phyloP scores from a whole-genome alignment of 1,140 invertebrate species.

The Heliconius hermathena region DNA sequence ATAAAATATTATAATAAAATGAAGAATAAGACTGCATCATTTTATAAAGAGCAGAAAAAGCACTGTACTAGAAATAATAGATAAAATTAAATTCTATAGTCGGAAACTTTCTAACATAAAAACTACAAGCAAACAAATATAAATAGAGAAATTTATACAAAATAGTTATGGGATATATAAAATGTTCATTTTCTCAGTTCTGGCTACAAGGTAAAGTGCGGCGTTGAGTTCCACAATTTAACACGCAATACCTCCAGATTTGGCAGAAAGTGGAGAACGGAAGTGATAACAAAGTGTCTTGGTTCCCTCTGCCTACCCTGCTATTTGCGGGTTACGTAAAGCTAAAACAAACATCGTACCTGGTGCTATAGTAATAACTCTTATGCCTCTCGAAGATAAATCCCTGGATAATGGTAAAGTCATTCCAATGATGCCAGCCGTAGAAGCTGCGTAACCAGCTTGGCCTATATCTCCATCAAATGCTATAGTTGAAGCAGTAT shows the following conservation, averaged over 20 bases:
- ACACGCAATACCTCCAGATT: not conserved
- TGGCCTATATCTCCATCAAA: slow-evolving; percentile 99
- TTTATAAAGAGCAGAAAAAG: too few relatives aligned
- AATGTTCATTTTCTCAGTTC: not conserved
- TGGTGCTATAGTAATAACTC: slow-evolving; percentile 93
- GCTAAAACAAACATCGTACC: slow-evolving; percentile 62
- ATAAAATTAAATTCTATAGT: too few relatives aligned
- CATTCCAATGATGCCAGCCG: slow-evolving; percentile 94
- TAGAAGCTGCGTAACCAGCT: slow-evolving; percentile 94
- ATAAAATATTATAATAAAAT: too few relatives aligned
- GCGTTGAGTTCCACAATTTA: not conserved
- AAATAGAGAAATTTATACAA: too few relatives aligned
- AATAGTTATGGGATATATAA: too few relatives aligned
- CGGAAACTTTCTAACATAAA: too few relatives aligned
- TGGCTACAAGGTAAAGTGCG: not conserved
- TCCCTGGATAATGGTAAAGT: slow-evolving; percentile 97
- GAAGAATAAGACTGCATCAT: too few relatives aligned
- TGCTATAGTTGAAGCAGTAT: slow-evolving; percentile 97
- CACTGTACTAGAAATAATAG: too few relatives aligned
- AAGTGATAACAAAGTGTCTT: not conserved
- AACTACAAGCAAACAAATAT: too few relatives aligned
- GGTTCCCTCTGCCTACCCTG: not conserved
- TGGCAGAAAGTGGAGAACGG: not conserved
- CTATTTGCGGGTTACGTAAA: not conserved
- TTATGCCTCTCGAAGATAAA: slow-evolving; percentile 89